Evolutionary conservation across 2,797 vertebrate genomes (phyloP).

Genomic region (Stomatorhinus walkeri): DNA sequence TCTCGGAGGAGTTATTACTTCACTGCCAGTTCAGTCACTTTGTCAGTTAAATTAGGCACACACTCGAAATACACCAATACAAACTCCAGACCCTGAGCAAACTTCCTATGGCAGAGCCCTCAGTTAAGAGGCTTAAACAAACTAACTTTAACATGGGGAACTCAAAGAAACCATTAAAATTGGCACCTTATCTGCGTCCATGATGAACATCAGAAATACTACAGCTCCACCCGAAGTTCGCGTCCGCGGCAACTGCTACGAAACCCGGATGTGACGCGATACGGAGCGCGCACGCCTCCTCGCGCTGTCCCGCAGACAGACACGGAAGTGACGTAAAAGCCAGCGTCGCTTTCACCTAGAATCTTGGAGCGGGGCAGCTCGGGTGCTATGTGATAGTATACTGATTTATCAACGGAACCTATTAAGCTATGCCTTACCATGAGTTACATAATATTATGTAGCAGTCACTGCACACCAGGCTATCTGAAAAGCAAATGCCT

Average conservation of each 20-base stretch:
- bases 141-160: background rate
- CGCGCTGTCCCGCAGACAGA: background rate
- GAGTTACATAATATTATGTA: background rate
- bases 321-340: slow-evolving; percentile 14
- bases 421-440: background rate
- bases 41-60: background rate
- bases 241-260: background rate
- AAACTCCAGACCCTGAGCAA: background rate
- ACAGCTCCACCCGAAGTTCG: slow-evolving; percentile 24
- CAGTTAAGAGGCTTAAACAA: background rate
- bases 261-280: background rate
- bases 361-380: background rate
- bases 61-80: background rate
- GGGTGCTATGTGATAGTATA: background rate
- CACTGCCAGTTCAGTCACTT: background rate
- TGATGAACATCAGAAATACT: slow-evolving; percentile 54
- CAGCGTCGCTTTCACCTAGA: background rate
- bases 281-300: background rate
- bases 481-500: background rate
- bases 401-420: background rate
- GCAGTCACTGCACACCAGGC: background rate
- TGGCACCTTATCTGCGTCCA: slow-evolving; percentile 62
- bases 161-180: background rate
- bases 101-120: background rate
- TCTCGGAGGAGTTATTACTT: background rate